Base-by-base conservation (phyloP, 2,888 invertebrate species). In the Eurytoma californica region DNA sequence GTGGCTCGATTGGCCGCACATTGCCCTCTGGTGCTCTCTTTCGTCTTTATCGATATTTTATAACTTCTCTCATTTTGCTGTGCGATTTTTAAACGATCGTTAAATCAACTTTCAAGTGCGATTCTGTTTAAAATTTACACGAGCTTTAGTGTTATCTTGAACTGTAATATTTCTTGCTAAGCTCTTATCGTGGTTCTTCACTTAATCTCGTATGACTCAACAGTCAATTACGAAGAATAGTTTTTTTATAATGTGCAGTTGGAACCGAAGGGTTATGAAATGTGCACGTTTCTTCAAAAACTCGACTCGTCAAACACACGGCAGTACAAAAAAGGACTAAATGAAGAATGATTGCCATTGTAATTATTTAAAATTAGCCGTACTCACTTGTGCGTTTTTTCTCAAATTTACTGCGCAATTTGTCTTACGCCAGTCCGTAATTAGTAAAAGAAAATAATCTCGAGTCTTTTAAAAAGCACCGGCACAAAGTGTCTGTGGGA, bases 11-110 rank as follows among this genome's bases (percentile, higher is more conserved):
- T 20, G 24, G 13, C 7, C 20, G 14, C 53, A n/a, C 18, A 13
- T 63, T 63, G 24, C 24, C 12, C 30, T 12, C 16, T 7, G 3
- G 3, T 7, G n/a, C 57, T n/a, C n/a, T 13, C 61, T 28, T 28
- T 28, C 28, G 12, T 28, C 28, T 61, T 14, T 3, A 14, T 61
- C n/a, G 14, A 16, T 3, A 14, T 47, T 47, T 47, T 65, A 65
- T 9, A 39, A 9, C 9, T 39, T 39, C 39, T 39, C 39, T 39
- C 39, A 9, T 9, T 30, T 61, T 14, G 28, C 9, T 47, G 51
- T 67, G 49, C 30, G 58, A 30, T 57, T 76, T 61, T 76, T 49
- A 55, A 76, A 69, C 18, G 69, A 69, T 63, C 76, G 76, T 69
- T 69, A 69, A 63, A 58, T 67, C 66, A 67, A 67, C 28, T 67